phyloP scores from a whole-genome alignment of 2,888 invertebrate species.

The Pristionchus arcanus region DNA sequence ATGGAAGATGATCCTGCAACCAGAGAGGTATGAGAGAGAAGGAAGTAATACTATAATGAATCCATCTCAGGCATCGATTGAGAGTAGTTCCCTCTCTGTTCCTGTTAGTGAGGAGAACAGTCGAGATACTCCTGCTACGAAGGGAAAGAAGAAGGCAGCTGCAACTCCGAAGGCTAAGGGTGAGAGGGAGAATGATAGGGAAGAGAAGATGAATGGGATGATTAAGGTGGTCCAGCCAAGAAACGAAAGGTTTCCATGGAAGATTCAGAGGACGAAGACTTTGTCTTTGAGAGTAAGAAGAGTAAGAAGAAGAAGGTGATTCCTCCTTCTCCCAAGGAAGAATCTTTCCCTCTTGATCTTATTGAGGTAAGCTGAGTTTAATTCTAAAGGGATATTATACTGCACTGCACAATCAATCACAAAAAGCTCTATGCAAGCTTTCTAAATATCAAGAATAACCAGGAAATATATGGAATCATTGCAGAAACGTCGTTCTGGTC shows the following conservation, averaged over 20 bases:
- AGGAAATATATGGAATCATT: background rate
- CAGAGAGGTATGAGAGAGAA: conserved; percentile 10
- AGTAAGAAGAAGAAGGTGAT: conserved; percentile 54
- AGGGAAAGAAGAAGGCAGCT: conserved; percentile 34
- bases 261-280: conserved; percentile 52
- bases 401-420: too few relatives aligned
- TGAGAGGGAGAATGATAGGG: background rate
- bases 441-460: conserved; percentile 23
- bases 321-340: conserved; percentile 17
- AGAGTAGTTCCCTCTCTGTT: conserved; percentile 25
- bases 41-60: background rate
- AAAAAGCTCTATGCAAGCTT: too few relatives aligned
- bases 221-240: conserved; percentile 35
- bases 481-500: conserved; percentile 80
- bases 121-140: conserved; percentile 9
- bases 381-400: background rate
- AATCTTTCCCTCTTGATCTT: conserved; percentile 27
- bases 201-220: background rate
- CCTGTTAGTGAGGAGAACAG: conserved; percentile 37
- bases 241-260: conserved; percentile 53
- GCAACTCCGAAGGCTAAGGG: background rate
- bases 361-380: conserved; percentile 1
- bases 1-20: conserved; percentile 6
- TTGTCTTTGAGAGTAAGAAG: conserved; percentile 47
- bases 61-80: conserved; percentile 32